Percentiles rank a stretch among this genome's conserved stretches.
phyloP scores from a whole-genome alignment of 2,113 vertebrate species.

The Centropus unirufus region DNA sequence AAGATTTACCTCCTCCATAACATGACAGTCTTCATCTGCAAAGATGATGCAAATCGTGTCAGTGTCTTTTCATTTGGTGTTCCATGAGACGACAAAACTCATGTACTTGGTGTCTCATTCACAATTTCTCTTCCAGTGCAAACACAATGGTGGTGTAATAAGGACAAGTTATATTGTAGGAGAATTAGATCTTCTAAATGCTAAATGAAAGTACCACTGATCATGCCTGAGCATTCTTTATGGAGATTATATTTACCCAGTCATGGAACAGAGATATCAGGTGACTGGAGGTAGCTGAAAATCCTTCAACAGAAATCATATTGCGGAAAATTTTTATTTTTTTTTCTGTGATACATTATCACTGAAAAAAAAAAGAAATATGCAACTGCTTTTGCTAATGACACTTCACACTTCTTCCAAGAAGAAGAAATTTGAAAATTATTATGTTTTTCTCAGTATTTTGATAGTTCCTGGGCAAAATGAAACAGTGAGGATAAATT shows the following conservation, averaged over 20 bases:
- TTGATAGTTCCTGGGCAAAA: not conserved
- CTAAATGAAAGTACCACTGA: not conserved
- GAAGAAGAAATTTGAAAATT: not conserved
- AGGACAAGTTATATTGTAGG: not conserved
- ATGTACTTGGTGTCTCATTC: not conserved
- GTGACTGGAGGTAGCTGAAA: not conserved
- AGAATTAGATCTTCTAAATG: not conserved
- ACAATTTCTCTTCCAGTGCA: not conserved
- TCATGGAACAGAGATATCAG: not conserved
- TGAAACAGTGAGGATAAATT: not conserved
- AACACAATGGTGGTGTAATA: not conserved
- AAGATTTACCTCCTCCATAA: not conserved
- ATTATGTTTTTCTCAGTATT: fast-evolving
- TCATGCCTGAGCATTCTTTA: not conserved
- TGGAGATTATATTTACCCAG: not conserved
- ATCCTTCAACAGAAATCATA: not conserved
- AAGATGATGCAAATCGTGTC: not conserved
- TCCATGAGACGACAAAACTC: not conserved
- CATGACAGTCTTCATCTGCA: not conserved
- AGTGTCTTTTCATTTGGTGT: not conserved
- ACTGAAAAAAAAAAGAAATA: not conserved
- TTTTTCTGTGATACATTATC: not conserved
- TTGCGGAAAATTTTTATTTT: not conserved
- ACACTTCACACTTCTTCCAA: not conserved
- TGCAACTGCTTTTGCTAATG: not conserved